Conservation (phyloP, 2,113 vertebrate species). For the Ursus arctos region DNA sequence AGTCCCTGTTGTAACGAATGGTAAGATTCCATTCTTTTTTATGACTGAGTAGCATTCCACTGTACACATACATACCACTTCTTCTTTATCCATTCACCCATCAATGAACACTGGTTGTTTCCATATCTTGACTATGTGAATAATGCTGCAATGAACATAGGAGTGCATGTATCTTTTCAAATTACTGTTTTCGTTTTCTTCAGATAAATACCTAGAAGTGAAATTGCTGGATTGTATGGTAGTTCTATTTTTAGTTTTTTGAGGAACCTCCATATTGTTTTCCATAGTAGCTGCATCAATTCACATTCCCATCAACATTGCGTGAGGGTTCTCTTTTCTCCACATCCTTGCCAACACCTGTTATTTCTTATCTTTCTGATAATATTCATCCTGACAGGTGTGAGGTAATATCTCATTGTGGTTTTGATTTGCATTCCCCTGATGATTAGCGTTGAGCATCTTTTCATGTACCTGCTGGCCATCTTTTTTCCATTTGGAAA, state of each 20-base stretch:
- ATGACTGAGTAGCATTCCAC: too few species aligned
- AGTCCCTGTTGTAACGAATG: too few species aligned
- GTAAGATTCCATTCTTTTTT: too few species aligned
- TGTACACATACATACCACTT: too few species aligned
- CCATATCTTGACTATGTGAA: background rate
- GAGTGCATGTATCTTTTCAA: background rate
- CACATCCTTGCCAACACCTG: background rate
- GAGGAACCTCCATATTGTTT: background rate
- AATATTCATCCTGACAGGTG: background rate
- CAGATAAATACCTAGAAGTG: background rate
- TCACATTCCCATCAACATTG: background rate
- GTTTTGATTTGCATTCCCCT: background rate
- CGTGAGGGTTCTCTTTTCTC: background rate
- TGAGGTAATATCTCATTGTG: background rate
- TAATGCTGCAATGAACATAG: background rate
- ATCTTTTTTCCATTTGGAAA: background rate
- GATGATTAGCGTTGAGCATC: background rate
- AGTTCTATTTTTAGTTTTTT: background rate
- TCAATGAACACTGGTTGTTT: background rate
- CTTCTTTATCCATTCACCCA: background rate
- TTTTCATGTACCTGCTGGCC: background rate
- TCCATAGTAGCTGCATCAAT: background rate
- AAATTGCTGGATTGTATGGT: background rate
- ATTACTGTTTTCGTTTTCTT: background rate
- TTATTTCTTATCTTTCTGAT: background rate